A percentile compares a stretch with the other conserved stretches of the same genome.
These are phyloP conservation scores for Australoheros scitulus DNA, from an alignment of 2,113 vertebrate species.

Conservation along the genomic window DNA sequence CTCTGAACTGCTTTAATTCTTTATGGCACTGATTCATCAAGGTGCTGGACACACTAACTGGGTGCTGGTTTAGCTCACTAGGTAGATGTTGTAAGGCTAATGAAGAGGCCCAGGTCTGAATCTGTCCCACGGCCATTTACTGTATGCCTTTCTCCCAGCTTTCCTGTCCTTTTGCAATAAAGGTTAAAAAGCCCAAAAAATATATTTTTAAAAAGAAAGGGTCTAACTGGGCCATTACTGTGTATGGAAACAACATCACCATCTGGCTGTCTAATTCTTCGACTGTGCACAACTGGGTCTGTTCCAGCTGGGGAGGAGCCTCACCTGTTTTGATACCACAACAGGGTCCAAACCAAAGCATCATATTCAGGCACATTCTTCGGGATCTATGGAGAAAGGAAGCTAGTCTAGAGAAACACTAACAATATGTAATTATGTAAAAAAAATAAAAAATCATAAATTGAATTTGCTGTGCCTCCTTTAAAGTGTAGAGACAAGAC, in stretches of 20 bases:
- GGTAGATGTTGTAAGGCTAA: neutral
- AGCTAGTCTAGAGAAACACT: neutral
- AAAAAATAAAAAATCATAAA: neutral
- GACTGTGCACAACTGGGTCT: neutral
- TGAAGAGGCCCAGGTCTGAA: neutral
- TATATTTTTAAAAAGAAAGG: neutral
- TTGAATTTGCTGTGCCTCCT: neutral
- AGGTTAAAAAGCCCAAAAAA: neutral
- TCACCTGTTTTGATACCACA: neutral
- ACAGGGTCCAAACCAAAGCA: neutral
- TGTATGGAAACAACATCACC: neutral
- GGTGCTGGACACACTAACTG: neutral
- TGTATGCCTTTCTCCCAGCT: rapidly evolving
- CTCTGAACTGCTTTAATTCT: neutral
- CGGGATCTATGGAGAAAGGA: neutral
- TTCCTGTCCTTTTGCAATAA: neutral
- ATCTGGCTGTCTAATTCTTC: neutral
- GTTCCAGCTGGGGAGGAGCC: neutral
- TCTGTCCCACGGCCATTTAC: neutral
- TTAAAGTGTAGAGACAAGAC: neutral
- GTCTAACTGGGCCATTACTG: neutral
- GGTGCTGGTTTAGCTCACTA: neutral
- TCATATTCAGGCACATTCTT: neutral
- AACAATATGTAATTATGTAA: neutral
- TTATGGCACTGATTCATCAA: neutral